phyloP scores from a whole-genome alignment of 2,797 vertebrate genomes.

The Emys orbicularis region DNA sequence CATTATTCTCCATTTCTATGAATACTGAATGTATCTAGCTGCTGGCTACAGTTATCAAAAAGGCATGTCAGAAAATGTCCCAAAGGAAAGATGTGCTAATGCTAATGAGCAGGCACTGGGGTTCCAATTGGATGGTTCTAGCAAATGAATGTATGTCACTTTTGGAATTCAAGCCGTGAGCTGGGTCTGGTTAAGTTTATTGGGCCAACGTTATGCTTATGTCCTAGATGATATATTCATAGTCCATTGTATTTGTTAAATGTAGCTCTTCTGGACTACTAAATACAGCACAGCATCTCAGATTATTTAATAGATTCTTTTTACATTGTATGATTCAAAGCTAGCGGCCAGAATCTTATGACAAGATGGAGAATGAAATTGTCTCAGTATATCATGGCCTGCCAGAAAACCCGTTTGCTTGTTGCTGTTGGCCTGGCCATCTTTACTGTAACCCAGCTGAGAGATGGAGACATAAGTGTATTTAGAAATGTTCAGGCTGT shows the following conservation, averaged over 20 bases:
- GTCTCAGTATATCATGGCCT: background rate
- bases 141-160: background rate
- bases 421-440: background rate
- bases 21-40: background rate
- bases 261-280: background rate
- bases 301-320: background rate
- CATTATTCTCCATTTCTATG: background rate
- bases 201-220: background rate
- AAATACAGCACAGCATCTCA: background rate
- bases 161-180: background rate
- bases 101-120: background rate
- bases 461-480: background rate
- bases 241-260: background rate
- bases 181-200: background rate
- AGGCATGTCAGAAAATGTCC: background rate
- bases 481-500: background rate
- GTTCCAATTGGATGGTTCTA: background rate
- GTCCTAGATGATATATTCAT: background rate
- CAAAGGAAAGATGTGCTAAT: background rate
- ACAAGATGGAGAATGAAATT: background rate
- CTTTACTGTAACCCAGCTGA: background rate
- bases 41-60: background rate
- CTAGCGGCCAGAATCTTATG: background rate
- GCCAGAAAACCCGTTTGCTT: background rate
- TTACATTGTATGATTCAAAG: background rate